A percentile compares a stretch with the other conserved stretches of the same genome.
Evolutionary conservation across 2,888 invertebrate species (phyloP).

Genomic region (Trissolcus japonicus): DNA sequence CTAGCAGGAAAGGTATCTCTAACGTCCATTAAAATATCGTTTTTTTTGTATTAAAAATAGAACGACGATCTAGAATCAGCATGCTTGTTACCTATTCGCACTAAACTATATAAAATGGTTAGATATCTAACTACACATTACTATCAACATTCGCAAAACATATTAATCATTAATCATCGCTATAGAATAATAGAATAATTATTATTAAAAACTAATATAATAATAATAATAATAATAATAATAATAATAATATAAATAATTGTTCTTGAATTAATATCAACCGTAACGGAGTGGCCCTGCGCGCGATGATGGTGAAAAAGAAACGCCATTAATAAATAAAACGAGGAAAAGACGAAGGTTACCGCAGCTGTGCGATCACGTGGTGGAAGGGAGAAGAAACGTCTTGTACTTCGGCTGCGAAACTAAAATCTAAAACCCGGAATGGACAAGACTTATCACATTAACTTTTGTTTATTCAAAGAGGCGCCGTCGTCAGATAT

Average conservation of each 20-base stretch:
- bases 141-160: slow-evolving; percentile 66
- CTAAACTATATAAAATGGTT: slow-evolving; percentile 66
- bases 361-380: slow-evolving; percentile 19
- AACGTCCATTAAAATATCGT: slow-evolving; percentile 50
- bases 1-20: slow-evolving; percentile 59
- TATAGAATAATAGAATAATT: slow-evolving; percentile 33
- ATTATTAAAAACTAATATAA: slow-evolving; percentile 15
- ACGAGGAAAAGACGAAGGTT: neutral
- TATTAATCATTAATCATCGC: slow-evolving; percentile 11
- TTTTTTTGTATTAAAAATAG: slow-evolving; percentile 49
- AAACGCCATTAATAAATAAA: slow-evolving; percentile 35
- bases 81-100: slow-evolving; percentile 71
- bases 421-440: slow-evolving; percentile 47
- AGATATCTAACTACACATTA: slow-evolving; percentile 69
- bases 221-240: slow-evolving; percentile 41
- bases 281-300: slow-evolving; percentile 47
- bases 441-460: slow-evolving; percentile 59
- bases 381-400: slow-evolving; percentile 41
- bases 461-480: slow-evolving; percentile 25
- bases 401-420: slow-evolving; percentile 35
- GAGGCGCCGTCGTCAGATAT: slow-evolving; percentile 42
- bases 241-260: slow-evolving; percentile 24
- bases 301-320: slow-evolving; percentile 40
- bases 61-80: slow-evolving; percentile 66
- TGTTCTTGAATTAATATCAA: slow-evolving; percentile 9